Evolutionary conservation across 2,797 vertebrate genomes (phyloP).

Genomic region (Simalia tracyae): DNA sequence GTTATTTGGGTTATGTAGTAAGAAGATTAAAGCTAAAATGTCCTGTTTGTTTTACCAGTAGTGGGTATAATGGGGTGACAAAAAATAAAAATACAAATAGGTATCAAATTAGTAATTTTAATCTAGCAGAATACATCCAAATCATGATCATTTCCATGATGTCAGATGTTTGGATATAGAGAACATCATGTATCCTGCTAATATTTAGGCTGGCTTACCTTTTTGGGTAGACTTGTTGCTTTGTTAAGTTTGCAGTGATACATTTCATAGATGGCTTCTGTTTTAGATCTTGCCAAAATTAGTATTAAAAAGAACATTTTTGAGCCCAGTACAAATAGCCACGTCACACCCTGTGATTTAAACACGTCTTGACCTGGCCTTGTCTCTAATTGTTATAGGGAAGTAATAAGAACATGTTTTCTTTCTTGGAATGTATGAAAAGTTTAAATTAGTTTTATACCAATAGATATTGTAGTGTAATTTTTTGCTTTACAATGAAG

Average conservation of each 20-base stretch:
- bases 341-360: neutral
- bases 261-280: constrained; percentile 2
- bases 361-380: neutral
- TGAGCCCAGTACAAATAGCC: neutral
- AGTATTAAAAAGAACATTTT: constrained; percentile 13
- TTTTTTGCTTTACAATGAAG: neutral
- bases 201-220: constrained; percentile 27
- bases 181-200: constrained; percentile 8
- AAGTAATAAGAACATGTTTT: neutral
- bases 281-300: constrained; percentile 20
- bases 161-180: constrained; percentile 12
- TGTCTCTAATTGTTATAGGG: neutral
- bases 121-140: constrained; percentile 37
- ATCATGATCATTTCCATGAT: constrained; percentile 39
- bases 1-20: constrained; percentile 99
- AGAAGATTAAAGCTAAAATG: constrained; percentile 99
- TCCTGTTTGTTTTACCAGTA: constrained; percentile 89
- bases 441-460: neutral
- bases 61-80: constrained; percentile 78
- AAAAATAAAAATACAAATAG: constrained; percentile 71
- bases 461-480: neutral
- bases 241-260: constrained; percentile 1
- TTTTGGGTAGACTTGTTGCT: constrained; percentile 36
- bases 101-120: constrained; percentile 68
- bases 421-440: neutral